phyloP scores from a whole-genome alignment of 1,140 invertebrate genomes.

The Hermetia illucens region DNA sequence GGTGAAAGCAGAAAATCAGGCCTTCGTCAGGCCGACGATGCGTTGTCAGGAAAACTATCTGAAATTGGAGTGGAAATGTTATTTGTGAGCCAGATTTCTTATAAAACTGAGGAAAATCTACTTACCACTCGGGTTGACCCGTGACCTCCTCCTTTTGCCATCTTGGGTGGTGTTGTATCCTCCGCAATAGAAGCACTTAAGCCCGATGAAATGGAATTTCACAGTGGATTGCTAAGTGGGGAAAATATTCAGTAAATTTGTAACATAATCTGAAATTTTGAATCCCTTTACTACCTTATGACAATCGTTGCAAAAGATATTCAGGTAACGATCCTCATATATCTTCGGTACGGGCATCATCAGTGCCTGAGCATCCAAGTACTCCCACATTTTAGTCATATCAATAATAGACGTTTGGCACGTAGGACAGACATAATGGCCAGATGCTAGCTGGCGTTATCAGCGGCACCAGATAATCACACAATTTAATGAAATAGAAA shows the following conservation, averaged over 20 bases:
- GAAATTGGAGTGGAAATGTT: too few relatives aligned
- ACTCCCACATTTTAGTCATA: conserved; percentile 68
- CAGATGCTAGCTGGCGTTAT: conserved; percentile 36
- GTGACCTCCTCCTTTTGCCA: conserved; percentile 23
- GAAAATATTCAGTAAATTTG: background rate
- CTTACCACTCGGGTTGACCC: too few relatives aligned
- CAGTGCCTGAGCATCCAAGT: conserved; percentile 63
- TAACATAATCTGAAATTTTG: background rate
- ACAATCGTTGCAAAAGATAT: conserved; percentile 78
- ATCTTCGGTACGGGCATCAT: conserved; percentile 69
- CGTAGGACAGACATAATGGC: conserved; percentile 74
- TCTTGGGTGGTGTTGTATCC: conserved; percentile 72
- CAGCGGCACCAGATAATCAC: too few relatives aligned
- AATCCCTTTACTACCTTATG: conserved; percentile 73
- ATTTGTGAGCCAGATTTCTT: too few relatives aligned
- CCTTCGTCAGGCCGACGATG: too few relatives aligned
- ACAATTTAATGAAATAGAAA: background rate
- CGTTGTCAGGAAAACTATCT: too few relatives aligned
- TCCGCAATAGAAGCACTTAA: conserved; percentile 70
- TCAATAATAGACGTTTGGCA: conserved; percentile 73
- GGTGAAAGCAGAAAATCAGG: too few relatives aligned
- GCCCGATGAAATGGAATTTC: conserved; percentile 69
- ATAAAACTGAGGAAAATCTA: too few relatives aligned
- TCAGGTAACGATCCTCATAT: conserved; percentile 59
- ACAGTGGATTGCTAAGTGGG: conserved; percentile 7